Evolutionary conservation across 2,113 vertebrate species (phyloP), one percentile per base, ranked within the genome.

Genomic region (Charina bottae): DNA sequence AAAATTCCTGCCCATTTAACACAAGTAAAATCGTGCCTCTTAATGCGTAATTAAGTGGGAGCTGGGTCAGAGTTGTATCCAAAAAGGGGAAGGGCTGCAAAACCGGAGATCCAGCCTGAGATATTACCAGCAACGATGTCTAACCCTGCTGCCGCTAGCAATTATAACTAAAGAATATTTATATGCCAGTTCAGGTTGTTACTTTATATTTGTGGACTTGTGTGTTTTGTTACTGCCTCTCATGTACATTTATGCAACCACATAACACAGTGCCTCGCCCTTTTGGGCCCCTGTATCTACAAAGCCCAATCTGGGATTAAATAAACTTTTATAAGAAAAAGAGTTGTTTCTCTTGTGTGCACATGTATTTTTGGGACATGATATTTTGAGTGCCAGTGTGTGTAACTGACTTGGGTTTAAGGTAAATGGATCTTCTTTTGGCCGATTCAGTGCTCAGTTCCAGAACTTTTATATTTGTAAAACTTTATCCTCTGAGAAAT

Each of bases 251-350:
- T 89, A 58, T 89, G 91, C 91, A 84, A 53, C n/a, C 56, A 53
- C 87, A 84, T 92, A 84, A 92, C 56, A 26, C 28, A 89, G 78
- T 92, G 91, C 87, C 91, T 89, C 58, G 72, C 87, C 91, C 58
- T 2, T 89, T 85, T 64, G 87, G 91, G 87, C 87, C 89, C 72
- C 72, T 83, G 28, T 21, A 86, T 87, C 62, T 85, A 92, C 72
- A 64, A 89, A 89, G 12, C 46, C 91, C 55, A 12, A 64, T 33
- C 11, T 24, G 87, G 86, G 72, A 55, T 85, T 62, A 92, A 92
- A 92, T 83, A 88, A 37, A 89, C 23, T 89, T 92, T 92, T 92
- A 84, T 92, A 92, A 89, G 72, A 62, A 92, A 87, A 37, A 58
- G 11, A 72, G 23, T 6, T 68, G 0, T 64, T 53, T 46, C 21